A percentile compares a stretch with the other conserved stretches of the same genome.
phyloP scores from a whole-genome alignment of 2,888 invertebrate species.

The Acholoe squamosa region DNA sequence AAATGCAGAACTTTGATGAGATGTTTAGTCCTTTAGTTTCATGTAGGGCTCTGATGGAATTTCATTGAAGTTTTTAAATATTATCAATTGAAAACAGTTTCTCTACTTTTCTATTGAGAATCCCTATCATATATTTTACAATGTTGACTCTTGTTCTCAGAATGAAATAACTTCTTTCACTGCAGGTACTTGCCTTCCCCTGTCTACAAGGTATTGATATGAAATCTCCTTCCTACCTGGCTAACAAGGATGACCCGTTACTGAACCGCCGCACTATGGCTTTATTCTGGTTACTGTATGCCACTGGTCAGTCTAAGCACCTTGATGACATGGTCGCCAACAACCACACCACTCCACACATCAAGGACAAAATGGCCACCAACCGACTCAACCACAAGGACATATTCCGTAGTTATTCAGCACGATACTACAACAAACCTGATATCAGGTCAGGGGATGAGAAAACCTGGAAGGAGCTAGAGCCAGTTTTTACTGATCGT shows the following conservation, averaged over 20 bases:
- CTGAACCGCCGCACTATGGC: background rate
- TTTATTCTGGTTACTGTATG: conserved; percentile 10
- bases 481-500: conserved; percentile 74
- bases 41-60: too few species aligned
- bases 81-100: too few species aligned
- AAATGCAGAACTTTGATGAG: too few species aligned
- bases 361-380: background rate
- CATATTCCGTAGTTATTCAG: background rate
- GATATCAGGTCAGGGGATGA: conserved; percentile 49
- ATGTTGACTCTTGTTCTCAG: too few species aligned
- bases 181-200: conserved; percentile 50
- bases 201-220: conserved; percentile 58
- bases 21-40: too few species aligned
- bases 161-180: too few species aligned
- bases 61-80: too few species aligned
- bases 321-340: background rate
- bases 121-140: too few species aligned
- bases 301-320: background rate
- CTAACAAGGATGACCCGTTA: background rate
- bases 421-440: background rate
- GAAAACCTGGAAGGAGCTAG: conserved; percentile 67
- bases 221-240: background rate
- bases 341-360: background rate
- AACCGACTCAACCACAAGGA: background rate
- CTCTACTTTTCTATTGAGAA: too few species aligned